These are phyloP conservation scores for Mormyrus iriodes DNA, from an alignment of 2,113 vertebrate genomes.

Conservation along the genomic window DNA sequence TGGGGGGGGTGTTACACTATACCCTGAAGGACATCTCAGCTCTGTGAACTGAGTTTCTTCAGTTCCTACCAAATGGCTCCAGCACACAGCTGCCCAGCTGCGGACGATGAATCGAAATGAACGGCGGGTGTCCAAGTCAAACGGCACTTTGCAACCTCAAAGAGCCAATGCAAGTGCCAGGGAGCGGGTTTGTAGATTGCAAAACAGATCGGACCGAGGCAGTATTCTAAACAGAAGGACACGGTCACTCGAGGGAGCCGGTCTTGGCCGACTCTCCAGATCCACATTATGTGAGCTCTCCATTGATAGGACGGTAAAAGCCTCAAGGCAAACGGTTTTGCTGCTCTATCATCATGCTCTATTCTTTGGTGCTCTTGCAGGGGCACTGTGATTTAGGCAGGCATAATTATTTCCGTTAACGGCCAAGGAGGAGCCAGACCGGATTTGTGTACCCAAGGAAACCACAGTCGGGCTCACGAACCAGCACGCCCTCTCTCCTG, in stretches of 20 bases:
- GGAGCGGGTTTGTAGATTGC: neutral
- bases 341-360: neutral
- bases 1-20: neutral
- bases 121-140: conserved; percentile 6
- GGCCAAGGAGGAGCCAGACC: neutral
- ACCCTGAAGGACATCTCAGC: neutral
- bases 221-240: neutral
- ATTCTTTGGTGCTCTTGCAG: neutral
- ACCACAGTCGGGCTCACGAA: neutral
- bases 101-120: conserved; percentile 10
- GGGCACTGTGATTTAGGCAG: neutral
- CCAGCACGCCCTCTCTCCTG: neutral
- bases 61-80: neutral
- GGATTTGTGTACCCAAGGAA: neutral
- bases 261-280: neutral
- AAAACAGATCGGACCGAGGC: neutral
- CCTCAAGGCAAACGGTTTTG: neutral
- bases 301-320: neutral
- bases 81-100: neutral
- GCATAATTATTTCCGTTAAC: neutral
- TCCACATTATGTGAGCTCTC: neutral
- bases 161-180: neutral
- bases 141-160: neutral
- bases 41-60: neutral
- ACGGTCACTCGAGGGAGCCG: neutral